Conservation (phyloP, 2,797 vertebrate species). For the Gambusia yucatana region DNA sequence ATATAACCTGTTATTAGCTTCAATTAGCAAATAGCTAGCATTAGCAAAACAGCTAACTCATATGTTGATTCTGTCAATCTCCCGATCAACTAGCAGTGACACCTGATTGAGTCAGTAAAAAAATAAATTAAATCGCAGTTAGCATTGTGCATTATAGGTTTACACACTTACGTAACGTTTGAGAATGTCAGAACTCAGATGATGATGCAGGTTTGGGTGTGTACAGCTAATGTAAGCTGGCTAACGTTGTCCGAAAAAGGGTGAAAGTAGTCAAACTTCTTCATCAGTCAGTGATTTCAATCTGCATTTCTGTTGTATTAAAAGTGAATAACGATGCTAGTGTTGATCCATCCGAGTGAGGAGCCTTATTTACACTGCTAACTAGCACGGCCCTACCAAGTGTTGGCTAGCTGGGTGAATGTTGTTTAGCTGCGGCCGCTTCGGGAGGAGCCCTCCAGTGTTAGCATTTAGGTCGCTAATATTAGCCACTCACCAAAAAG, state of each 20-base stretch:
- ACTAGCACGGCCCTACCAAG: conserved; percentile 41
- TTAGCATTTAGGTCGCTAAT: conserved; percentile 52
- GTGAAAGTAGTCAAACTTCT: conserved; percentile 12
- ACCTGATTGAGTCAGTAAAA: too few relatives aligned
- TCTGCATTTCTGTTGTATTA: background rate
- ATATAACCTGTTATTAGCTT: conserved; percentile 66
- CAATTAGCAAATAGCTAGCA: conserved; percentile 47
- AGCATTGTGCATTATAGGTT: background rate
- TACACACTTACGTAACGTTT: conserved; percentile 6
- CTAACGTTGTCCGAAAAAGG: conserved; percentile 49
- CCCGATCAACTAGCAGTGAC: background rate
- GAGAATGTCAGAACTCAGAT: conserved; percentile 18
- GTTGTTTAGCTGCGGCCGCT: conserved; percentile 50
- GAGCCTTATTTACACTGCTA: conserved; percentile 14
- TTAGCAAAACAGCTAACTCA: conserved; percentile 38
- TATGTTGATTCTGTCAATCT: conserved; percentile 16
- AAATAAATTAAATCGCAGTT: too few relatives aligned
- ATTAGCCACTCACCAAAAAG: conserved; percentile 53
- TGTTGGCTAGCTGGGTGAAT: conserved; percentile 41
- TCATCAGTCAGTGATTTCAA: background rate
- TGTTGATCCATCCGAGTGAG: background rate
- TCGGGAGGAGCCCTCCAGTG: conserved; percentile 64
- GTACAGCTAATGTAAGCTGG: conserved; percentile 75
- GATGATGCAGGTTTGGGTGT: conserved; percentile 75
- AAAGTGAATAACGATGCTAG: background rate